Evolutionary conservation across 2,113 vertebrate genomes (phyloP), one percentile per base, ranked within the genome.

Genomic region (Dromaius novaehollandiae): DNA sequence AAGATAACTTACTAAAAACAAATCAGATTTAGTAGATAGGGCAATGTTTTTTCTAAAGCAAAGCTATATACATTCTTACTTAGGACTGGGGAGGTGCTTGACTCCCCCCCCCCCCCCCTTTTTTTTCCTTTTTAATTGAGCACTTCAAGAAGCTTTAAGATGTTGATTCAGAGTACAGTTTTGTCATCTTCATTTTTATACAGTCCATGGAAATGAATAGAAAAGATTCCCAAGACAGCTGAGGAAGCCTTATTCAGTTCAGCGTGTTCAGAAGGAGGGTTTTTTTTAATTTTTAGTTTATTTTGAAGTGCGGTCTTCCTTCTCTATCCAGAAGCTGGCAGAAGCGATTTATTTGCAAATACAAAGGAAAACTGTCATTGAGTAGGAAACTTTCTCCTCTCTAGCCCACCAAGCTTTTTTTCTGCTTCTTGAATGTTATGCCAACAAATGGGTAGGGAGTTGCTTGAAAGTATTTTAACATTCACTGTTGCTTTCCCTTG

Each of bases 321-420:
- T 93, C 95, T 92, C 86, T 88, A 68, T 89, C 48, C 74, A 91
- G 89, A 56, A 71, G 64, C 86, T 95, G 86, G 88, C 82, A 96
- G 19, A 94, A 92, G 77, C 90, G 42, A 65, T 78, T 91, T 94
- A 90, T 88, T 93, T 96, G 93, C 87, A 96, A 77, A 95, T 58
- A 89, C 85, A 34, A 79, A 82, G 70, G 42, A 26, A 53, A 77
- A 77, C 76, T 94, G 89, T 94, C 0, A 0, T 18, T 30, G 53
- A 66, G n/a, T 75, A 96, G 88, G 79, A 93, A 95, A 79, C 70
- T 96, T 97, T 91, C 56, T 93, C 89, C 48, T 36, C 93, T 76
- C 78, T 58, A 91, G 66, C 42, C 40, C 61, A 55, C 22, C 38
- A 85, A 63, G 79, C 3, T 61, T 88, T 94, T 89, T 79, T 40